Conservation (phyloP, 2,797 vertebrate species). For the Chromobotia macracanthus region DNA sequence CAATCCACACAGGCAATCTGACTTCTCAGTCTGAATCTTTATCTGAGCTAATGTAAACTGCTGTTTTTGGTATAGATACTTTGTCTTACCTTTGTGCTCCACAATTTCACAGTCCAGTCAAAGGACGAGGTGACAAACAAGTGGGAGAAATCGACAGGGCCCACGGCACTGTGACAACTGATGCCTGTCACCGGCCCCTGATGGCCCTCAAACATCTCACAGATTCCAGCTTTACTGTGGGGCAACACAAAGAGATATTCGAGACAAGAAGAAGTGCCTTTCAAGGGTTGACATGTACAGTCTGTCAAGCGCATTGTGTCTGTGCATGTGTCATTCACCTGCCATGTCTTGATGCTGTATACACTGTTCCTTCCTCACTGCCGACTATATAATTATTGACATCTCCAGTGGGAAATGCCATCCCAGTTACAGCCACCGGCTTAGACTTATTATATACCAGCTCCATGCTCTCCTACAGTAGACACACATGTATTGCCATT, state of each 20-base stretch:
- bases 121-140: slow-evolving; percentile 97
- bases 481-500: neutral
- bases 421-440: slow-evolving; percentile 93
- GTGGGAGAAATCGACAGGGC: slow-evolving; percentile 94
- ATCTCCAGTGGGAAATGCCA: slow-evolving; percentile 96
- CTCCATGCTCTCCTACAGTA: slow-evolving; percentile 95
- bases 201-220: slow-evolving; percentile 97
- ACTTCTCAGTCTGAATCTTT: too few relatives aligned
- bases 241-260: neutral
- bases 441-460: slow-evolving; percentile 97
- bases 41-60: too few relatives aligned
- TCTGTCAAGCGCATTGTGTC: slow-evolving; percentile 3
- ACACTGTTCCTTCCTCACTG: slow-evolving; percentile 96
- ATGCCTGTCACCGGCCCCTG: slow-evolving; percentile 96
- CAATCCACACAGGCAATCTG: too few relatives aligned
- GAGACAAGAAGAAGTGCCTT: neutral
- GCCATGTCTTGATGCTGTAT: slow-evolving; percentile 97
- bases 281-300: neutral
- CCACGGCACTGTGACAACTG: slow-evolving; percentile 94
- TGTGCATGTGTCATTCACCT: slow-evolving; percentile 77
- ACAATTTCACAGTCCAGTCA: slow-evolving; percentile 98
- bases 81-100: slow-evolving; percentile 92
- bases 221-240: slow-evolving; percentile 93
- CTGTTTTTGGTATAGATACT: too few relatives aligned
- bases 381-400: slow-evolving; percentile 99